phyloP scores from a whole-genome alignment of 1,140 invertebrate species.

The Platyscapa corneri region DNA sequence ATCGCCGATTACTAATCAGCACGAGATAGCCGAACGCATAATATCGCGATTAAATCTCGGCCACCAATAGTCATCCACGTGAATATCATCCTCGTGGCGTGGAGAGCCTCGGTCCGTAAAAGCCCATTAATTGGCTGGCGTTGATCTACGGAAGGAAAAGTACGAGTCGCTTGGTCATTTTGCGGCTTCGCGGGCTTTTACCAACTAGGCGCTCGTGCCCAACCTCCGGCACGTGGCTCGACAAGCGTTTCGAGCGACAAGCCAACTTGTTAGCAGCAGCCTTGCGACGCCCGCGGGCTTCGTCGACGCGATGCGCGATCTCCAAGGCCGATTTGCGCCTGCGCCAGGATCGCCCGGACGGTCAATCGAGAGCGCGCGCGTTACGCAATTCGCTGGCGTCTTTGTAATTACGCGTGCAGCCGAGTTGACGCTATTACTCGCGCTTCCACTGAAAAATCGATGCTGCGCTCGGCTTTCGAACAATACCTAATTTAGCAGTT shows the following conservation, averaged over 20 bases:
- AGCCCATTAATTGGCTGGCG: not conserved
- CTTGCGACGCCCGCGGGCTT: not conserved
- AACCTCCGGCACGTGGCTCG: not conserved
- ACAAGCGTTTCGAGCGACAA: constrained; percentile 28
- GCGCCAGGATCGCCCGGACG: no score
- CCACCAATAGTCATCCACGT: not conserved
- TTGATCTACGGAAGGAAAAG: not conserved
- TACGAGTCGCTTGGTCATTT: not conserved
- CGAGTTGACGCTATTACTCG: not conserved
- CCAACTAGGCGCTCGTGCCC: not conserved
- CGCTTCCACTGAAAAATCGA: not conserved
- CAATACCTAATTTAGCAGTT: no score
- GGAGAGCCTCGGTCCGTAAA: not conserved
- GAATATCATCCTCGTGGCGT: not conserved
- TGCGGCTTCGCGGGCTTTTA: no score
- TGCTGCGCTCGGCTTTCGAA: not conserved
- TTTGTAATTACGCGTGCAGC: not conserved
- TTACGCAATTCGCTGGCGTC: no score
- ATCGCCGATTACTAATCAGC: not conserved
- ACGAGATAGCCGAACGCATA: not conserved
- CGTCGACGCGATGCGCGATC: not conserved
- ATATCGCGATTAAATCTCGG: constrained; percentile 13
- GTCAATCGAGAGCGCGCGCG: no score
- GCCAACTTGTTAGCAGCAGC: constrained; percentile 50
- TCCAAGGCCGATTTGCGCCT: no score